phyloP scores from a whole-genome alignment of 2,888 invertebrate genomes.

The Napeogenes inachia region DNA sequence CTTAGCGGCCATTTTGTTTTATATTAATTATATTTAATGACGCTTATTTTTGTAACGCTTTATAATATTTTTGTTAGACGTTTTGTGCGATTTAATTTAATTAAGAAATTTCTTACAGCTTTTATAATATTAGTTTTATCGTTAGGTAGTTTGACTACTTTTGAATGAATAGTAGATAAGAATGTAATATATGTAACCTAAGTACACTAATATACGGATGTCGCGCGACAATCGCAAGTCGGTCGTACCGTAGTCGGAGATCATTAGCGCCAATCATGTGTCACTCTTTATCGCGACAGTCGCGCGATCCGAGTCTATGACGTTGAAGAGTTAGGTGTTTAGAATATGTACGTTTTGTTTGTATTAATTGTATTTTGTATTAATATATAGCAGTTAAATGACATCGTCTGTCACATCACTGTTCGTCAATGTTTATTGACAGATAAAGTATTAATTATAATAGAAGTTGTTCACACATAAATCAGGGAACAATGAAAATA shows the following conservation, averaged over 20 bases:
- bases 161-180: not conserved
- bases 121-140: not conserved
- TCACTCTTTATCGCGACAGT: conserved; percentile 55
- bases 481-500: conserved; percentile 4
- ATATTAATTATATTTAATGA: conserved; percentile 62
- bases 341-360: conserved; percentile 2
- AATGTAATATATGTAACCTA: not conserved
- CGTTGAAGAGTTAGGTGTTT: conserved; percentile 35
- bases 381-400: no score
- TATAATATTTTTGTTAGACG: conserved; percentile 5
- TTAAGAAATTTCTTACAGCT: not conserved
- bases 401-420: no score
- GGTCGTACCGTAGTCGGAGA: conserved; percentile 16
- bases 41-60: conserved; percentile 32
- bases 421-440: no score
- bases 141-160: not conserved
- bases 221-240: not conserved
- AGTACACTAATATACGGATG: not conserved
- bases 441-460: no score
- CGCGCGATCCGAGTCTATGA: conserved; percentile 46
- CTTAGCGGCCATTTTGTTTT: conserved; percentile 54
- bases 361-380: not conserved
- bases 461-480: no score
- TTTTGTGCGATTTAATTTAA: conserved; percentile 6
- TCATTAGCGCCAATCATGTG: conserved; percentile 57